Percentiles rank a stretch among this genome's conserved stretches.
These are phyloP conservation scores for Aporophyla nigra DNA, from an alignment of 2,888 invertebrate species.

Conservation along the genomic window DNA sequence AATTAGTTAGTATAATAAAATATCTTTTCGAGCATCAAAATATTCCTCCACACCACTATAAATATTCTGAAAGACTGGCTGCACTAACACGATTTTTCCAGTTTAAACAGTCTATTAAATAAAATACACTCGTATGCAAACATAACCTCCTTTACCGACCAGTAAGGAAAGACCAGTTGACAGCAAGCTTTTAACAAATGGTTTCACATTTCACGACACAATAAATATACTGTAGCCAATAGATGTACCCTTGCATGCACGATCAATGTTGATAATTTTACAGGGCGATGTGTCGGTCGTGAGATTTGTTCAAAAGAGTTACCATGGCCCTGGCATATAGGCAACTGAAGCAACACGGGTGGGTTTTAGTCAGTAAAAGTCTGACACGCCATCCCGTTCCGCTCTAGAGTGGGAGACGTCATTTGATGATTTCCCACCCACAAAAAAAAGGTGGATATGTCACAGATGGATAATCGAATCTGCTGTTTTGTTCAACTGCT, in stretches of 20 bases:
- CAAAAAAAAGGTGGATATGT: no score
- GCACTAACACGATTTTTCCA: not conserved
- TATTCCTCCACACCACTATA: not conserved
- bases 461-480: no score
- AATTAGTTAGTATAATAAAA: not conserved
- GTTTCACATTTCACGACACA: constrained; percentile 62
- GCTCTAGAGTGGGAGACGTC: no score
- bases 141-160: not conserved
- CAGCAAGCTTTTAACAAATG: constrained; percentile 60
- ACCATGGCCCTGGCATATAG: no score
- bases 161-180: not conserved
- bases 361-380: no score
- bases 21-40: not conserved
- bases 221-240: constrained; percentile 48
- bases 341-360: no score
- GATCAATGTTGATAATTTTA: not conserved
- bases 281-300: no score
- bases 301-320: no score
- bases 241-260: not conserved
- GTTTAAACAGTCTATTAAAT: not conserved
- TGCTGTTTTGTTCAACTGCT: no score
- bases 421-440: no score
- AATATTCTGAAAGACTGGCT: not conserved
- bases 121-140: not conserved
- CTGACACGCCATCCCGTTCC: no score